Evolutionary conservation across 2,797 vertebrate species (phyloP).

Genomic region (Xiphophorus birchmanni): DNA sequence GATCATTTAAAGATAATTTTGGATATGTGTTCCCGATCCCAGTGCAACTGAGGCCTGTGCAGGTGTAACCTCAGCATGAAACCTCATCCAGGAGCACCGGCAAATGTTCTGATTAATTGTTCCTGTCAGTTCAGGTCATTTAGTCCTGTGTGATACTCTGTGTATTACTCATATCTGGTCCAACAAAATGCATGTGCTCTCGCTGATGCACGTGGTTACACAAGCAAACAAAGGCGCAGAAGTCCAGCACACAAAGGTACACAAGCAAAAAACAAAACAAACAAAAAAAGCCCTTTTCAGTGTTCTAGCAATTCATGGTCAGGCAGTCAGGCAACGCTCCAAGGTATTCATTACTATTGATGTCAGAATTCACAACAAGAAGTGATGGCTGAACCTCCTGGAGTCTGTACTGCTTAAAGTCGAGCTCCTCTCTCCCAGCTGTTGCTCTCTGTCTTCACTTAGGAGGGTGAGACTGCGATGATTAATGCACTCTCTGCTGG

Average conservation of each 20-base stretch:
- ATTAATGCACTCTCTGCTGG: conserved; percentile 75
- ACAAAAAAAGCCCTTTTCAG: conserved; percentile 48
- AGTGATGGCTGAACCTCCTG: conserved; percentile 77
- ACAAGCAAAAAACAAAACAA: conserved; percentile 50
- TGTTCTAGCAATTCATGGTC: conserved; percentile 63
- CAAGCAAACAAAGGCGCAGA: conserved; percentile 36
- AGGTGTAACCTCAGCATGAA: conserved; percentile 69
- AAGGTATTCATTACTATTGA: conserved; percentile 80
- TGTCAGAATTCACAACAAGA: conserved; percentile 77
- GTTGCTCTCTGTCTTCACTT: conserved; percentile 71
- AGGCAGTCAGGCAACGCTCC: conserved; percentile 70
- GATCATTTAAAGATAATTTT: conserved; percentile 58
- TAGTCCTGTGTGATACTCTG: conserved; percentile 61
- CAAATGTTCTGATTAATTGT: conserved; percentile 73
- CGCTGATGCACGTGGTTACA: conserved; percentile 29
- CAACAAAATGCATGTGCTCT: conserved; percentile 44
- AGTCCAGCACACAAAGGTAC: conserved; percentile 40
- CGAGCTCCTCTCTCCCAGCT: conserved; percentile 69
- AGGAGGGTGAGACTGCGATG: conserved; percentile 61
- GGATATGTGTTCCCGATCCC: conserved; percentile 37
- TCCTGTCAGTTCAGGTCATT: conserved; percentile 66
- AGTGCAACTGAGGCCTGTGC: conserved; percentile 46
- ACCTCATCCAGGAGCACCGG: conserved; percentile 58
- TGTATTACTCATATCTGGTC: conserved; percentile 60
- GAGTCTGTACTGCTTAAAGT: conserved; percentile 77